Evolutionary conservation across 2,797 vertebrate species (phyloP).

Genomic region (Pipistrellus nathusii): DNA sequence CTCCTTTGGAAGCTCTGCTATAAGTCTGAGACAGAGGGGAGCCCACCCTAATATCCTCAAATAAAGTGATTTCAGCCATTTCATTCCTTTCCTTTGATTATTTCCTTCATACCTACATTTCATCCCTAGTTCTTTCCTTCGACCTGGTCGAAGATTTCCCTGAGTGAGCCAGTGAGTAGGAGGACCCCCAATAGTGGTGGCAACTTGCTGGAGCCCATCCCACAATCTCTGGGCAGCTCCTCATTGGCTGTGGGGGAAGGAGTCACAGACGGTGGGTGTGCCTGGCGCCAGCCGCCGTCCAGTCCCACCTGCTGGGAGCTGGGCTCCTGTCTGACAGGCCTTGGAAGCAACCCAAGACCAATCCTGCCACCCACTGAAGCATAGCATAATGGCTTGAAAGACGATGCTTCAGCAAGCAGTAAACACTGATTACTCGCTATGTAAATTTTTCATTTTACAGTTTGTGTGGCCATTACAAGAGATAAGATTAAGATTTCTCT

Average conservation of each 20-base stretch:
- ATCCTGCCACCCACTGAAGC: conserved; percentile 22
- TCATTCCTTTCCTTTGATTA: background rate
- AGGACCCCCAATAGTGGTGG: background rate
- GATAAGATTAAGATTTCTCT: conserved; percentile 8
- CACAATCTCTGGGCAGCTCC: background rate
- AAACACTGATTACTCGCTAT: conserved; percentile 19
- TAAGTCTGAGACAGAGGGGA: background rate
- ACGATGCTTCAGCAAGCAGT: background rate
- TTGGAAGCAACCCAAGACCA: background rate
- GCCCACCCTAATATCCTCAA: background rate
- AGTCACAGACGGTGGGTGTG: background rate
- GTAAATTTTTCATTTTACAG: conserved; percentile 55
- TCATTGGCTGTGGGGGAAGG: background rate
- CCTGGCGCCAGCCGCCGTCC: background rate
- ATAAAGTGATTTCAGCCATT: background rate
- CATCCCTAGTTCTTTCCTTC: conserved; percentile 23
- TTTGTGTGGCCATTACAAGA: conserved; percentile 19
- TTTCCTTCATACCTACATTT: background rate
- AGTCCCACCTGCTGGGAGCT: background rate
- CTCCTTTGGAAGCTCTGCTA: background rate
- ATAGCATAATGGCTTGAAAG: background rate
- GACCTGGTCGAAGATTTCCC: background rate
- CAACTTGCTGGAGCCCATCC: background rate
- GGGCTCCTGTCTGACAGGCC: background rate
- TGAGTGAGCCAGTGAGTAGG: too few relatives aligned